A percentile compares a stretch with the other conserved stretches of the same genome.
Conservation (phyloP, 2,888 invertebrate genomes). For the Orthonevra nobilis region DNA sequence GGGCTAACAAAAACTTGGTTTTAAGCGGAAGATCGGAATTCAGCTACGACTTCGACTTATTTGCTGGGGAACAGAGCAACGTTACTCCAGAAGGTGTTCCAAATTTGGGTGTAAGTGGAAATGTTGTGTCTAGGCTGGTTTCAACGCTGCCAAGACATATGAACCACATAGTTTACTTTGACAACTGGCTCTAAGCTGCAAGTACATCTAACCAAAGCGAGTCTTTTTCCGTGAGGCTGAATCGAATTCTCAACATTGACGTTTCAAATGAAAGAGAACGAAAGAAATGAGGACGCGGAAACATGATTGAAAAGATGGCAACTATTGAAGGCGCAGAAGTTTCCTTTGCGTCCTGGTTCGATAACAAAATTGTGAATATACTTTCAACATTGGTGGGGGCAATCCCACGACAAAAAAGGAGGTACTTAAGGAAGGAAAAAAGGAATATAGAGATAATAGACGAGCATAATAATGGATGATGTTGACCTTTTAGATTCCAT, state of each 20-base stretch:
- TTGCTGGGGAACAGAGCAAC: conserved; percentile 13
- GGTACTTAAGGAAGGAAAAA: conserved; percentile 41
- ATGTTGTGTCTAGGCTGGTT: conserved; percentile 4
- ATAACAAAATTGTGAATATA: conserved; percentile 58
- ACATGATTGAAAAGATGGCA: conserved; percentile 44
- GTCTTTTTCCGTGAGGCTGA: conserved; percentile 33
- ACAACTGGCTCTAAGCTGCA: conserved; percentile 58
- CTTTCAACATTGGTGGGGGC: conserved; percentile 51
- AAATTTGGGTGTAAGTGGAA: conserved; percentile 10
- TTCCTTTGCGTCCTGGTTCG: conserved; percentile 57
- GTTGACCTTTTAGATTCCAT: too few species aligned
- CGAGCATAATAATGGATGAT: too few species aligned
- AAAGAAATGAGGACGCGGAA: conserved; percentile 44
- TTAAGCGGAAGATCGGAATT: conserved; percentile 15
- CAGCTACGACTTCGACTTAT: conserved; percentile 4
- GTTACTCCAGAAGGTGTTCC: conserved; percentile 10
- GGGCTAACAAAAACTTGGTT: conserved; percentile 20
- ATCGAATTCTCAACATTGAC: conserved; percentile 38
- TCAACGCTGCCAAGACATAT: conserved; percentile 21
- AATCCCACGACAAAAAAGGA: conserved; percentile 34
- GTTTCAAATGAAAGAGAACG: conserved; percentile 53
- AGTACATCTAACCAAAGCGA: conserved; percentile 14
- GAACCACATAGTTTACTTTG: conserved; percentile 41
- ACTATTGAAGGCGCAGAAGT: conserved; percentile 45
- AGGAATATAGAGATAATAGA: conserved; percentile 37